A percentile compares a stretch with the other conserved stretches of the same genome.
Evolutionary conservation across 2,113 vertebrate species (phyloP).

Genomic region (Merops nubicus): DNA sequence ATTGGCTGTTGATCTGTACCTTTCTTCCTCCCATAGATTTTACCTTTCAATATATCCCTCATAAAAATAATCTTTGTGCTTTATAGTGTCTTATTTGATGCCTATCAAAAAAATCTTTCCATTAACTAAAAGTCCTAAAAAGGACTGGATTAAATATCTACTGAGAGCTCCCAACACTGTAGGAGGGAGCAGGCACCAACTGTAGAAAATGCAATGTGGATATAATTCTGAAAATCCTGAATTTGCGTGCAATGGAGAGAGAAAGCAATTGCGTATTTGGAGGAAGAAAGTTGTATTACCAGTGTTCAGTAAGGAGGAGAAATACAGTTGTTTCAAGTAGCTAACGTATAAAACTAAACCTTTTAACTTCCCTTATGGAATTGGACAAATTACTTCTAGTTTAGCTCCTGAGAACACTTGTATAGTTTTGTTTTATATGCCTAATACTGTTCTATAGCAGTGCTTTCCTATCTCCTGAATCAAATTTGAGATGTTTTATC

Average conservation of each 20-base stretch:
- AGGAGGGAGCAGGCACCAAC: neutral
- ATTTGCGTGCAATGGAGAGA: neutral
- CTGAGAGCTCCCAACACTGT: neutral
- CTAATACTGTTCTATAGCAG: neutral
- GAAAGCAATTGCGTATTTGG: neutral
- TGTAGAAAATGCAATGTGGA: neutral
- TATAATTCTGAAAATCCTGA: neutral
- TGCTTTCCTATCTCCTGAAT: neutral
- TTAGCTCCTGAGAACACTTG: neutral
- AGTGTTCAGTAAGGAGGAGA: neutral
- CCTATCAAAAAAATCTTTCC: neutral
- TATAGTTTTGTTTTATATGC: neutral
- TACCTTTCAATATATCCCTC: neutral
- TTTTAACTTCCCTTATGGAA: neutral
- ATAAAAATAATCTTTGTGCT: neutral
- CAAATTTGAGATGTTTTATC: neutral
- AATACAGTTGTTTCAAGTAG: neutral
- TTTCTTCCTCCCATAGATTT: neutral
- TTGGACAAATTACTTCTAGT: neutral
- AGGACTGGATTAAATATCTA: neutral
- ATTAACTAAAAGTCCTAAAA: neutral
- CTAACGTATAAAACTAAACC: neutral
- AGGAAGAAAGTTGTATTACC: neutral
- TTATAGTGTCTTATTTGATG: neutral
- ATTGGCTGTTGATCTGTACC: neutral